Conservation (phyloP, 2,888 invertebrate genomes). For the Stenodera caucasica region DNA sequence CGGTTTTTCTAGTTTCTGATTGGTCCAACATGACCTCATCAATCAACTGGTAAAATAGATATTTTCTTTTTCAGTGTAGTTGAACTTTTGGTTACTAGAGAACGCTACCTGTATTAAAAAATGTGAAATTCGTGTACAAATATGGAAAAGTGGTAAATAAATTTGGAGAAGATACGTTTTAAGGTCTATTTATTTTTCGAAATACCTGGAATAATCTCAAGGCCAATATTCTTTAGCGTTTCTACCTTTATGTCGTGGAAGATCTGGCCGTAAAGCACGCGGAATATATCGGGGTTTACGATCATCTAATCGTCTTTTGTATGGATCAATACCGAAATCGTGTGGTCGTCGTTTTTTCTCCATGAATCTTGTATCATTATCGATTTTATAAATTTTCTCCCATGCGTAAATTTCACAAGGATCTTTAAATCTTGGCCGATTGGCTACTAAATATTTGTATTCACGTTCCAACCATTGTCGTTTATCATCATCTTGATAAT, state of each 20-base stretch:
- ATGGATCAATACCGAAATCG: conserved; percentile 66
- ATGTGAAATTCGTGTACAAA: too few relatives aligned
- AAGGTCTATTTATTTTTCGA: too few relatives aligned
- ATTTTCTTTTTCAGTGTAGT: too few relatives aligned
- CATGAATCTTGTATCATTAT: conserved; percentile 67
- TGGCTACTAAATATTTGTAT: conserved; percentile 71
- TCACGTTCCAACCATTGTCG: conserved; percentile 69
- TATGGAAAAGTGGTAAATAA: too few relatives aligned
- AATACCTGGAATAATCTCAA: too few relatives aligned
- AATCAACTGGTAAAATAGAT: too few relatives aligned
- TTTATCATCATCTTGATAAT: conserved; percentile 69
- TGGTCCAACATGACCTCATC: too few relatives aligned
- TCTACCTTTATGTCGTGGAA: conserved; percentile 64
- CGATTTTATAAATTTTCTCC: conserved; percentile 81
- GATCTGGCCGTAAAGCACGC: conserved; percentile 63
- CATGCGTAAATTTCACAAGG: conserved; percentile 75
- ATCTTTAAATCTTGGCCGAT: conserved; percentile 65
- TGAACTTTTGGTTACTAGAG: too few relatives aligned
- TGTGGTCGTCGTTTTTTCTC: conserved; percentile 73
- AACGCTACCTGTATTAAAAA: too few relatives aligned
- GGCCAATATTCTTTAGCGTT: conserved; percentile 73
- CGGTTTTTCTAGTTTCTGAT: neutral
- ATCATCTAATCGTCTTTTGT: conserved; percentile 67
- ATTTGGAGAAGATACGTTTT: too few relatives aligned
- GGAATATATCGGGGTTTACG: conserved; percentile 72